phyloP scores from a whole-genome alignment of 2,113 vertebrate genomes.

The Megaceryle torquata region DNA sequence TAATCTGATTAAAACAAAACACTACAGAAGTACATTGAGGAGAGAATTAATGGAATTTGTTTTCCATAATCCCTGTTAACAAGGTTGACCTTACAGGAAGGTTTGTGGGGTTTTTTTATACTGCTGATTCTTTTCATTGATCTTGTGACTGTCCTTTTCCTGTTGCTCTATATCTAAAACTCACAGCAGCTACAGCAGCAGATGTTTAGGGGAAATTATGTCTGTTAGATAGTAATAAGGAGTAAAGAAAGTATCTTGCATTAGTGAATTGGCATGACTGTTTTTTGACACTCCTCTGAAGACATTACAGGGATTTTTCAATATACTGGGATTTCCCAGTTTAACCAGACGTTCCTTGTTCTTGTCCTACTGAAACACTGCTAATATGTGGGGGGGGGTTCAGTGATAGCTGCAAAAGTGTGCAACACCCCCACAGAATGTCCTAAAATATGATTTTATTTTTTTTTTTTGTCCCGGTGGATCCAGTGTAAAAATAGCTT shows the following conservation, averaged over 20 bases:
- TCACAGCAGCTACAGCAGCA: background rate
- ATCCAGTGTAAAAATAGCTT: constrained; percentile 27
- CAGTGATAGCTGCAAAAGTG: background rate
- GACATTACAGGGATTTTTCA: background rate
- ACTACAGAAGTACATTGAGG: constrained; percentile 35
- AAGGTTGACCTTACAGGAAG: constrained; percentile 44
- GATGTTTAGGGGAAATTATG: background rate
- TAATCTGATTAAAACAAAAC: constrained; percentile 59
- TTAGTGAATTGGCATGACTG: background rate
- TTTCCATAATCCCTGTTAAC: constrained; percentile 44
- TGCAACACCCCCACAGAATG: background rate
- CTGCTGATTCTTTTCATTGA: constrained; percentile 1
- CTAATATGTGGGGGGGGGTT: background rate
- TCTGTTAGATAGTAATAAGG: background rate
- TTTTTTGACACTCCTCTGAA: background rate
- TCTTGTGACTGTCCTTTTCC: constrained; percentile 2
- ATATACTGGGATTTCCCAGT: background rate
- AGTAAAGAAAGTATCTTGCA: background rate
- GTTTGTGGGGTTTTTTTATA: background rate
- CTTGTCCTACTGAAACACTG: background rate
- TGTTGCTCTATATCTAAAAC: background rate
- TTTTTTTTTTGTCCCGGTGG: background rate
- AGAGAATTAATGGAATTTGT: constrained; percentile 45
- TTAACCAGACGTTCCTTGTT: background rate
- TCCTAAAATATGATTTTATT: constrained; percentile 6